A percentile compares a stretch with the other conserved stretches of the same genome.
These are phyloP conservation scores for Trissoscelio sp. DNA, from an alignment of 2,888 invertebrate genomes.

Conservation along the genomic window DNA sequence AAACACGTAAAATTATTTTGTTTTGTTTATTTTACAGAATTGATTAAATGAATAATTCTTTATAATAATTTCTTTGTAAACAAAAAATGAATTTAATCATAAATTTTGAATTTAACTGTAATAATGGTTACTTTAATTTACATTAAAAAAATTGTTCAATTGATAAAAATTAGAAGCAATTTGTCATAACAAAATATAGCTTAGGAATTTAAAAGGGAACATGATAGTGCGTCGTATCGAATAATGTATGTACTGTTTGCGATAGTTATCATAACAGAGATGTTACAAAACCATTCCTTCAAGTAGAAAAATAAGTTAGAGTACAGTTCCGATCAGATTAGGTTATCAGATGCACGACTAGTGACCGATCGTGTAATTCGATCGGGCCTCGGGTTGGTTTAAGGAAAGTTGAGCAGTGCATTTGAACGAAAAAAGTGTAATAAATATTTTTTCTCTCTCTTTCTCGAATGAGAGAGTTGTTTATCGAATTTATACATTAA, in stretches of 20 bases:
- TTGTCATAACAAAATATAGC: constrained; percentile 26
- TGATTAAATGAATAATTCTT: too few relatives aligned
- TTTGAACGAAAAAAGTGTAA: not conserved
- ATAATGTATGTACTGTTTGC: constrained; percentile 46
- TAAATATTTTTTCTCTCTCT: not conserved
- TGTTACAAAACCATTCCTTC: constrained; percentile 57
- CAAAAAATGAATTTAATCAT: too few relatives aligned
- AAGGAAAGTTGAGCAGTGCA: constrained; percentile 32
- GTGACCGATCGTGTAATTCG: constrained; percentile 63
- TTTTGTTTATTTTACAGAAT: too few relatives aligned
- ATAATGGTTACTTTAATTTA: too few relatives aligned
- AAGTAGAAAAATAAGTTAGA: constrained; percentile 47
- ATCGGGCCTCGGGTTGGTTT: constrained; percentile 43
- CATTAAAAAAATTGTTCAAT: too few relatives aligned
- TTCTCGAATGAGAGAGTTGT: not conserved
- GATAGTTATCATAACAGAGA: constrained; percentile 62
- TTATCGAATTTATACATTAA: not conserved
- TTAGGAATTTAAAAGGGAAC: constrained; percentile 18
- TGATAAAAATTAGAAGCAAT: too few relatives aligned
- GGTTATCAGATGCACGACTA: constrained; percentile 59
- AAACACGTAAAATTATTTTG: too few relatives aligned
- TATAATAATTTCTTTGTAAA: too few relatives aligned
- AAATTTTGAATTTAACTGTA: not conserved
- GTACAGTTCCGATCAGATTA: constrained; percentile 50
- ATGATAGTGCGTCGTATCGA: constrained; percentile 26